Evolutionary conservation across 2,113 vertebrate genomes (phyloP).

Genomic region (Vireo altiloquus): DNA sequence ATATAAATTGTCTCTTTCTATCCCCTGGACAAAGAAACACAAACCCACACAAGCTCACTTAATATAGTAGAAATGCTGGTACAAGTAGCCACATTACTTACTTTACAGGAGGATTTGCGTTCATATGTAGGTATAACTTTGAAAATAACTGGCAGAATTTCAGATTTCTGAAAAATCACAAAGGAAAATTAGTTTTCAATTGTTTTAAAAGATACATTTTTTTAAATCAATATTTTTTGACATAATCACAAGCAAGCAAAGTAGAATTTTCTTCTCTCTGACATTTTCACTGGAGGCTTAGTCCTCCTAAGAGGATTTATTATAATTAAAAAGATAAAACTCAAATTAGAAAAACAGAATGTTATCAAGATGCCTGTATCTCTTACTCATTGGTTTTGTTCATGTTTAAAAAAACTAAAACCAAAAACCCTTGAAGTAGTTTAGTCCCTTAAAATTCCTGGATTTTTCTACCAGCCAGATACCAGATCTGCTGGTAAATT

Average conservation of each 20-base stretch:
- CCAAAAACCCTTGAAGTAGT: rapidly evolving
- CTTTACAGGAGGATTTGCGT: background rate
- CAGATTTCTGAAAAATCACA: background rate
- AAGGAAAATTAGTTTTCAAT: background rate
- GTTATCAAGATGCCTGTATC: background rate
- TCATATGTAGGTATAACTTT: background rate
- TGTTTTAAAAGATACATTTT: background rate
- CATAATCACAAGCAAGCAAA: background rate
- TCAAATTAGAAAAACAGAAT: background rate
- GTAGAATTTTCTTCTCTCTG: background rate
- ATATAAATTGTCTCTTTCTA: background rate
- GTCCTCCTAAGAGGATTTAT: background rate
- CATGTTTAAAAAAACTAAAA: background rate
- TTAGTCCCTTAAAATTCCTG: background rate
- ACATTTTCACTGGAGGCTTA: background rate
- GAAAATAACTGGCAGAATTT: background rate
- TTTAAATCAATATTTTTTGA: background rate
- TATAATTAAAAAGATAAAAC: background rate
- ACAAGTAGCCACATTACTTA: background rate
- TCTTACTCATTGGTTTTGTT: background rate
- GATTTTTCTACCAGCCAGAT: background rate
- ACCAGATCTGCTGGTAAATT: background rate
- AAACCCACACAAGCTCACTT: background rate
- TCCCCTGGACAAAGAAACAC: background rate
- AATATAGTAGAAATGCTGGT: background rate